Conservation (phyloP, 2,113 vertebrate species). For the Platysternon megacephalum region DNA sequence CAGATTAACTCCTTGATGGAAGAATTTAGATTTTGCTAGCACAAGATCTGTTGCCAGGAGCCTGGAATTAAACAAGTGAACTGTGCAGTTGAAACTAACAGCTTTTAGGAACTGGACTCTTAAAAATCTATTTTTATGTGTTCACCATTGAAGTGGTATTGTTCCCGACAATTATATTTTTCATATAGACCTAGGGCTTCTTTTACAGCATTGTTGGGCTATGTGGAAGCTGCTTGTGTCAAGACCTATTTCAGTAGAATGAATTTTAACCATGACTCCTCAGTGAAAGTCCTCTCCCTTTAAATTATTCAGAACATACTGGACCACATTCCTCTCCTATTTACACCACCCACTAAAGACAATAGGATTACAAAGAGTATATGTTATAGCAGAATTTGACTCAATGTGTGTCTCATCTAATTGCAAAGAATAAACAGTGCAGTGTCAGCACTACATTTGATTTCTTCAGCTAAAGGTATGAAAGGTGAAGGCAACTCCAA, state of each 20-base stretch:
- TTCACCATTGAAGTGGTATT: not conserved
- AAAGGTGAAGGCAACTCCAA: not conserved
- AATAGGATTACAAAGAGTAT: not conserved
- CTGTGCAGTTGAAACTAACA: not conserved
- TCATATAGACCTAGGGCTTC: not conserved
- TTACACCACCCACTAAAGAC: not conserved
- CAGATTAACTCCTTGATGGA: not conserved
- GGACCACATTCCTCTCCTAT: not conserved
- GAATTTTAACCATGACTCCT: not conserved
- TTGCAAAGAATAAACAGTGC: not conserved
- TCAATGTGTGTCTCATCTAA: not conserved
- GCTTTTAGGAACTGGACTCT: not conserved
- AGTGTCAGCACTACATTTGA: not conserved
- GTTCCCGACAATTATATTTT: not conserved
- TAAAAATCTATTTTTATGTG: not conserved
- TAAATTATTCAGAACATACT: not conserved
- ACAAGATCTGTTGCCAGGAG: not conserved
- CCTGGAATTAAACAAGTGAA: not conserved
- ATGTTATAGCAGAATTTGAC: not conserved
- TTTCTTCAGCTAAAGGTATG: not conserved
- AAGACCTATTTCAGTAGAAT: not conserved
- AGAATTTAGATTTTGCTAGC: not conserved
- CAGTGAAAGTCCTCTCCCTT: not conserved
- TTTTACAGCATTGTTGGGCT: not conserved
- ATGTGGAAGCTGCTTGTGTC: not conserved